Evolutionary conservation across 1,140 invertebrate genomes (phyloP), one percentile per base, ranked within the genome.

Genomic region (Solenopsis fugax): DNA sequence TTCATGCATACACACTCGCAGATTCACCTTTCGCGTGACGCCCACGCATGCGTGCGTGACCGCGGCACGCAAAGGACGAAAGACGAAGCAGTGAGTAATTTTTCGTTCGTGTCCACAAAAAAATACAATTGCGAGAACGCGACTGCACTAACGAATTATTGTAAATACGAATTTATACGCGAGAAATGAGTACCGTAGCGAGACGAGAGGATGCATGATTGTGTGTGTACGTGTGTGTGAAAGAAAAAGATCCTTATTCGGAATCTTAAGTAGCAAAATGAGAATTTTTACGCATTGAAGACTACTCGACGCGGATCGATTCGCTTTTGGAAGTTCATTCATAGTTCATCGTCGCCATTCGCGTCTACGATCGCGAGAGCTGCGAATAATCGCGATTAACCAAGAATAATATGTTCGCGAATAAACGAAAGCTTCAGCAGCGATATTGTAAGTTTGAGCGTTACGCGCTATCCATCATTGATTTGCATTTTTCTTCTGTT

Each of bases 381-480:
- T 62, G 58, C n/a, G 77, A 75, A 85, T 81, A 62, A 77, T 64
- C 52, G 72, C 76, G 10, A n/a, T 56, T 7, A 56, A 10, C n/a
- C 7, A 7, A 56, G 16, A 64, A 37, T 29, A 37, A 65, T 29
- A 65, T 7, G 34, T 64, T 64, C 7, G 62, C 34, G 58, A 93
- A 89, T 54, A 56, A 65, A 73, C 72, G 72, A 60, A 90, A 82
- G 88, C 41, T 80, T 62, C 81, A 85, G n/a, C 54, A 88, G 89
- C 87, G 94, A 93, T 93, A 94, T 94, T 94, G 93, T 93, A 92
- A 93, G 91, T 89, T 90, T 93, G 93, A 93, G 90, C 93, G 93
- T 93, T 90, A 91, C 77, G 72, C 85, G 75, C 29, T 7, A 87
- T 87, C 77, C 82, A 86, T 85, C 69, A 88, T 86, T 89, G 88